phyloP scores from a whole-genome alignment of 1,140 invertebrate genomes.

The Oedothorax gibbosus region DNA sequence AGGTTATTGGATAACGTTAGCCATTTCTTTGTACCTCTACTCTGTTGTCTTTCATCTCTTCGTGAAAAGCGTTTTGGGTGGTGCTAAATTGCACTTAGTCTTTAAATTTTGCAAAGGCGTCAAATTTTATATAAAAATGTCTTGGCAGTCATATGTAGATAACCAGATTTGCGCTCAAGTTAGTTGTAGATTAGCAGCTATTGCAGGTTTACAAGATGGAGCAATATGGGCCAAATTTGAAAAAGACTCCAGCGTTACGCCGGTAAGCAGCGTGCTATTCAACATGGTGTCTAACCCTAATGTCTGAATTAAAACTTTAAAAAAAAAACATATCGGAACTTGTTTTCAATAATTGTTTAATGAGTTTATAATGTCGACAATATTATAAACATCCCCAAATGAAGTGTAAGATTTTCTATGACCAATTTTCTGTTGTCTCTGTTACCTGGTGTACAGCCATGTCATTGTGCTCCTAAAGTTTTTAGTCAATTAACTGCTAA shows the following conservation, averaged over 20 bases:
- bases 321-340: too few relatives aligned
- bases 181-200: conserved; percentile 75
- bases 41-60: conserved; percentile 1
- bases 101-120: conserved; percentile 41
- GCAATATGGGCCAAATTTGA: conserved; percentile 95
- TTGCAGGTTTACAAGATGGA: conserved; percentile 89
- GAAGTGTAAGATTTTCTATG: too few relatives aligned
- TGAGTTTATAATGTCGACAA: too few relatives aligned
- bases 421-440: too few relatives aligned
- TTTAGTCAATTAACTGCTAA: too few relatives aligned
- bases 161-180: conserved; percentile 92
- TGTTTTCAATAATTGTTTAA: too few relatives aligned
- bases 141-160: conserved; percentile 98
- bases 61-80: conserved; percentile 39
- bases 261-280: conserved; percentile 57
- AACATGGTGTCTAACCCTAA: conserved; percentile 58
- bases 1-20: not conserved
- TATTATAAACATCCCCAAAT: too few relatives aligned
- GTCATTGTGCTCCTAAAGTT: too few relatives aligned
- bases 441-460: too few relatives aligned
- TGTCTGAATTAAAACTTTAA: conserved; percentile 11
- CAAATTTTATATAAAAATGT: conserved; percentile 74
- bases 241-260: conserved; percentile 61
- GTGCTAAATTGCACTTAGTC: conserved; percentile 43
- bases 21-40: conserved; percentile 1